phyloP scores from a whole-genome alignment of 2,888 invertebrate species.

The Pherbina coryleti region DNA sequence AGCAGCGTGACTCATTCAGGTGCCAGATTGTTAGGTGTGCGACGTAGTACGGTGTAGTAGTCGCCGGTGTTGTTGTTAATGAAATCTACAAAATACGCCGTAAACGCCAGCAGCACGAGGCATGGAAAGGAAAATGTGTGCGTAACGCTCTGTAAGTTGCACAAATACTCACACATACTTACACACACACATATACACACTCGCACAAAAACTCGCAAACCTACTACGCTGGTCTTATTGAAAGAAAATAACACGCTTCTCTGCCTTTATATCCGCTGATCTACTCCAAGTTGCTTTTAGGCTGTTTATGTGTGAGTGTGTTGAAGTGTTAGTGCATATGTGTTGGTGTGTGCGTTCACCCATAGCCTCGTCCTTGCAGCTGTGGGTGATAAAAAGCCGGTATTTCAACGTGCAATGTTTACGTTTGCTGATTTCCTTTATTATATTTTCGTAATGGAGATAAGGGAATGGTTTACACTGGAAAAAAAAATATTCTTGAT shows the following conservation, averaged over 20 bases:
- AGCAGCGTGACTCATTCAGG: conserved; percentile 26
- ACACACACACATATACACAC: too few relatives aligned
- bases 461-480: not conserved
- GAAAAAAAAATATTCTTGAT: not conserved
- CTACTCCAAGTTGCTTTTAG: not conserved
- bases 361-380: not conserved
- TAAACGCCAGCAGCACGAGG: not conserved
- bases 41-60: not conserved
- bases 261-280: not conserved
- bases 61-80: not conserved
- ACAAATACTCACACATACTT: too few relatives aligned
- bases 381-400: conserved; percentile 7
- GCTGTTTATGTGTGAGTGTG: not conserved
- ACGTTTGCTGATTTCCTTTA: conserved; percentile 23
- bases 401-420: conserved; percentile 21
- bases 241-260: too few relatives aligned
- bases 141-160: too few relatives aligned
- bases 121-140: not conserved
- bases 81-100: not conserved
- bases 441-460: not conserved
- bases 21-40: not conserved
- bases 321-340: not conserved
- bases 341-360: not conserved
- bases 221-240: too few relatives aligned
- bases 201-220: too few relatives aligned